Conservation (phyloP, 2,113 vertebrate species). For the Anguilla japonica region DNA sequence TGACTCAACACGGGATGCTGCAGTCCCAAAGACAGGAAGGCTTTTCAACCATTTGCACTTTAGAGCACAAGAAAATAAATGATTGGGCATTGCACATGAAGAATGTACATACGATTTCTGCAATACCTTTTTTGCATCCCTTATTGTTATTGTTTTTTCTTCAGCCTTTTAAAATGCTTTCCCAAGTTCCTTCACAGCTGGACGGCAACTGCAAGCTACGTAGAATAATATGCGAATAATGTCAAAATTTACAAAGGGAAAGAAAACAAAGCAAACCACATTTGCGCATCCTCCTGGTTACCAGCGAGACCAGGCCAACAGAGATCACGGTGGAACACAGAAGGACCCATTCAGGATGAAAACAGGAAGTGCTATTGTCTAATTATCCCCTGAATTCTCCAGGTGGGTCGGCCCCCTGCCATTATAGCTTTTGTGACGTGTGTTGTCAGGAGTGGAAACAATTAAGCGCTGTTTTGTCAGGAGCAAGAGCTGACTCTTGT, state of each 20-base stretch:
- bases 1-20: background rate
- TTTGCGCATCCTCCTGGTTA: background rate
- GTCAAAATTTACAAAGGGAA: too few species aligned
- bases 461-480: conserved; percentile 11
- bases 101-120: background rate
- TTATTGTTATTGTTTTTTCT: too few species aligned
- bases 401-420: background rate
- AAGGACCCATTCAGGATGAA: background rate
- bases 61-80: background rate
- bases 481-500: background rate
- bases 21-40: background rate
- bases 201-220: too few species aligned
- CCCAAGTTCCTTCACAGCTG: too few species aligned
- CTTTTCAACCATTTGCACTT: background rate
- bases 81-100: background rate
- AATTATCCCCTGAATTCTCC: conserved; percentile 4
- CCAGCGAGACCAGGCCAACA: background rate
- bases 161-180: background rate
- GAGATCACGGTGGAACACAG: background rate
- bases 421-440: conserved; percentile 16
- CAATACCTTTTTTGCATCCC: background rate
- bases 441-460: conserved; percentile 3
- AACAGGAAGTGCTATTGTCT: background rate
- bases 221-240: too few species aligned
- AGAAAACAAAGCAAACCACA: too few species aligned